Evolutionary conservation across 2,888 invertebrate species (phyloP).

Genomic region (Sisyra nigra): DNA sequence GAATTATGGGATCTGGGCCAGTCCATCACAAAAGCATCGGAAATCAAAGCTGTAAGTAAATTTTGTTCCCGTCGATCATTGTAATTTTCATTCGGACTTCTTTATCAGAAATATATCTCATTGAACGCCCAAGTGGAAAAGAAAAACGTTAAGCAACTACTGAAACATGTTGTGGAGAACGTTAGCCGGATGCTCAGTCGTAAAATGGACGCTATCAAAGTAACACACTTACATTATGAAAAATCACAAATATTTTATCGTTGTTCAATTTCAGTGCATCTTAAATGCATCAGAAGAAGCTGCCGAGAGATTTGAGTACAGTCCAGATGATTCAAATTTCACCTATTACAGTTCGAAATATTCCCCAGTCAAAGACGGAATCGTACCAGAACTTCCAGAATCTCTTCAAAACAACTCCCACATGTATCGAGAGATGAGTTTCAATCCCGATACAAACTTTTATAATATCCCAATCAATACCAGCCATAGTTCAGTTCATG

Average conservation of each 20-base stretch:
- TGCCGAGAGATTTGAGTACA: constrained; percentile 43
- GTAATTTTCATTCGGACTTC: too few species aligned
- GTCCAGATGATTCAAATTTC: constrained; percentile 24
- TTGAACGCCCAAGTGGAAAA: constrained; percentile 63
- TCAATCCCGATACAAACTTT: constrained; percentile 66
- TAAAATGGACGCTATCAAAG: constrained; percentile 80
- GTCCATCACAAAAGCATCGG: constrained; percentile 58
- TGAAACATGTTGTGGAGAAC: constrained; percentile 63
- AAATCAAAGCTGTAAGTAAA: constrained; percentile 54
- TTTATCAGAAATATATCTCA: constrained; percentile 55
- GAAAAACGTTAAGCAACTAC: constrained; percentile 63
- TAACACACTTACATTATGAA: constrained; percentile 28
- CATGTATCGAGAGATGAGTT: constrained; percentile 37
- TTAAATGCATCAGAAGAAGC: constrained; percentile 55
- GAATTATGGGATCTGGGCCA: constrained; percentile 66
- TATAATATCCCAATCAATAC: constrained; percentile 70
- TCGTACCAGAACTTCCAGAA: constrained; percentile 17
- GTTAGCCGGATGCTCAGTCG: constrained; percentile 72
- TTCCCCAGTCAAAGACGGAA: constrained; percentile 31
- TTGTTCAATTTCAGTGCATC: constrained; percentile 59
- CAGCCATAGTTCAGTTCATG: constrained; percentile 72
- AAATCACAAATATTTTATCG: constrained; percentile 2
- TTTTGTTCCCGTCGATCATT: too few species aligned
- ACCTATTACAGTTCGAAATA: constrained; percentile 73
- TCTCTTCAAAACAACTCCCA: constrained; percentile 21